phyloP scores from a whole-genome alignment of 2,888 invertebrate species.

The Isoperla grammatica region DNA sequence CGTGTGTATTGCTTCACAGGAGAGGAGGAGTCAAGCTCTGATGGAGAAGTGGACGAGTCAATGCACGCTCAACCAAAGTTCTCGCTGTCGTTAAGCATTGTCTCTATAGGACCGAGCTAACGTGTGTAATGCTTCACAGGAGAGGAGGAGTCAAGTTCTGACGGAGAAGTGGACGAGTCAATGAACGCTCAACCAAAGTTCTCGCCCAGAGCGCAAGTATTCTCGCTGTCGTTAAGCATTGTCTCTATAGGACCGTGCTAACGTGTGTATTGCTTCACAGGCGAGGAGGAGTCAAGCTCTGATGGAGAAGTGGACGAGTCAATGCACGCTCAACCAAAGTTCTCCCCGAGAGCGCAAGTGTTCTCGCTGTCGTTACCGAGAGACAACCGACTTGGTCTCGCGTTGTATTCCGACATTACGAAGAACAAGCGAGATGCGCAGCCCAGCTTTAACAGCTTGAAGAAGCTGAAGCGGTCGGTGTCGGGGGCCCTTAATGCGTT shows the following conservation, averaged over 20 bases:
- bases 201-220: too few species aligned
- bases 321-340: conserved; percentile 39
- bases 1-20: conserved; percentile 45
- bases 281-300: conserved; percentile 46
- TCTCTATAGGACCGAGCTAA: too few species aligned
- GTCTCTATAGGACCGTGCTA: too few species aligned
- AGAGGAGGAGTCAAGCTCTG: conserved; percentile 45
- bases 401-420: conserved; percentile 42
- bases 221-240: too few species aligned
- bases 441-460: conserved; percentile 56
- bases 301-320: conserved; percentile 41
- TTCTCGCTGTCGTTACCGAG: conserved; percentile 72
- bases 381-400: conserved; percentile 51
- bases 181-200: too few species aligned
- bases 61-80: conserved; percentile 44
- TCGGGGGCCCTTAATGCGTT: conserved; percentile 55
- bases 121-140: too few species aligned
- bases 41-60: conserved; percentile 39
- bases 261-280: conserved; percentile 40
- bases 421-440: conserved; percentile 43
- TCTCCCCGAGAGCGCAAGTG: conserved; percentile 52
- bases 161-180: too few species aligned
- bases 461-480: conserved; percentile 65
- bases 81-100: conserved; percentile 67
- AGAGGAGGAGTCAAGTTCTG: too few species aligned